These are phyloP conservation scores for Onychomys torridus DNA, from an alignment of 2,797 vertebrate species.

Conservation along the genomic window DNA sequence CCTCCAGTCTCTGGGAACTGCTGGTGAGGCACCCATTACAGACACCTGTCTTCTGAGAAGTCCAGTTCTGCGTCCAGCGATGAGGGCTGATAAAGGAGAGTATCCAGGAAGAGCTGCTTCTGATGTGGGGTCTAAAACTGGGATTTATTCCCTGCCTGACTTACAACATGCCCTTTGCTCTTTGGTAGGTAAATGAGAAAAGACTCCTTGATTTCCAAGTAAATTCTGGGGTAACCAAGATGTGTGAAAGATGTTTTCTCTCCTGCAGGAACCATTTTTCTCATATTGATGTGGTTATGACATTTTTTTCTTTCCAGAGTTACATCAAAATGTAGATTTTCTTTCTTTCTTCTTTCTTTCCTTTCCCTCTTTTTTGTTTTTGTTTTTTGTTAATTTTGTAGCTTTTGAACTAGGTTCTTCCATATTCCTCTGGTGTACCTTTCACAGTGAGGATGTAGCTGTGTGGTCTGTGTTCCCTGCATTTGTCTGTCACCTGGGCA, in stretches of 20 bases:
- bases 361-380: too few species aligned
- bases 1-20: not conserved
- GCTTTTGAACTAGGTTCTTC: not conserved
- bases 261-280: not conserved
- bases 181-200: constrained; percentile 31
- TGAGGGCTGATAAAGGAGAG: not conserved
- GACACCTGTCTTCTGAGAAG: not conserved
- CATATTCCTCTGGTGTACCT: not conserved
- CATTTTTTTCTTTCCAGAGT: not conserved
- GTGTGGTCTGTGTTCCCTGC: not conserved
- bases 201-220: constrained; percentile 29
- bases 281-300: not conserved
- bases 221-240: not conserved
- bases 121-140: not conserved
- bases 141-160: constrained; percentile 21
- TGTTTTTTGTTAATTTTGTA: not conserved
- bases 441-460: not conserved
- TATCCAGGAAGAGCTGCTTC: constrained; percentile 4
- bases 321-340: not conserved
- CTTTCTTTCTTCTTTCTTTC: not conserved
- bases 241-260: not conserved
- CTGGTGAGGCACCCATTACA: not conserved
- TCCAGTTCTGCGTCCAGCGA: not conserved
- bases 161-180: constrained; percentile 17
- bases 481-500: not conserved